Conservation (phyloP, 2,113 vertebrate genomes). For the Pongo pygmaeus region DNA sequence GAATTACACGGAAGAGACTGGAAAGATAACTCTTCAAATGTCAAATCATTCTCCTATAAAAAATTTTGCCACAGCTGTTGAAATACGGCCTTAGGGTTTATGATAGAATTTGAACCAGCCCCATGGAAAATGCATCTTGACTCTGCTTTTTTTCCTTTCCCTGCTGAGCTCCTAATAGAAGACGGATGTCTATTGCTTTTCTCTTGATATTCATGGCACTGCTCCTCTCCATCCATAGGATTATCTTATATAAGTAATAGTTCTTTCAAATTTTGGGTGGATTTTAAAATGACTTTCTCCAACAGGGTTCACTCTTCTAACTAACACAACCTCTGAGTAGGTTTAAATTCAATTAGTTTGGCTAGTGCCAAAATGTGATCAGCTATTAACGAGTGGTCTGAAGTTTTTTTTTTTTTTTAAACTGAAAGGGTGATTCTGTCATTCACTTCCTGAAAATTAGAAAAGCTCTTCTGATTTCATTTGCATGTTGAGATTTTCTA, state of each 20-base stretch:
- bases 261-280: slow-evolving; percentile 45
- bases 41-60: slow-evolving; percentile 43
- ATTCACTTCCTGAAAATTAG: slow-evolving; percentile 46
- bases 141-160: slow-evolving; percentile 18
- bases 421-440: slow-evolving; percentile 50
- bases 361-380: slow-evolving; percentile 35
- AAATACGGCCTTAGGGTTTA: slow-evolving; percentile 6
- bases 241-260: slow-evolving; percentile 32
- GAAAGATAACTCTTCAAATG: slow-evolving; percentile 53
- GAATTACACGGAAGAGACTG: slow-evolving; percentile 41
- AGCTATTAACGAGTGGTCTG: slow-evolving; percentile 56
- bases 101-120: slow-evolving; percentile 39
- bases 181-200: slow-evolving; percentile 56
- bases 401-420: neutral
- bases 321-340: slow-evolving; percentile 15
- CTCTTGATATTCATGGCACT: slow-evolving; percentile 49
- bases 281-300: slow-evolving; percentile 28
- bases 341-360: slow-evolving; percentile 66
- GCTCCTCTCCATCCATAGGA: neutral
- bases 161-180: slow-evolving; percentile 35
- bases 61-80: slow-evolving; percentile 43
- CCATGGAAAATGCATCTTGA: slow-evolving; percentile 52
- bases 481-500: slow-evolving; percentile 69
- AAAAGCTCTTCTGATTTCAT: slow-evolving; percentile 67
- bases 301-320: slow-evolving; percentile 33